phyloP scores from a whole-genome alignment of 2,888 invertebrate genomes.

The Polyommatus icarus region DNA sequence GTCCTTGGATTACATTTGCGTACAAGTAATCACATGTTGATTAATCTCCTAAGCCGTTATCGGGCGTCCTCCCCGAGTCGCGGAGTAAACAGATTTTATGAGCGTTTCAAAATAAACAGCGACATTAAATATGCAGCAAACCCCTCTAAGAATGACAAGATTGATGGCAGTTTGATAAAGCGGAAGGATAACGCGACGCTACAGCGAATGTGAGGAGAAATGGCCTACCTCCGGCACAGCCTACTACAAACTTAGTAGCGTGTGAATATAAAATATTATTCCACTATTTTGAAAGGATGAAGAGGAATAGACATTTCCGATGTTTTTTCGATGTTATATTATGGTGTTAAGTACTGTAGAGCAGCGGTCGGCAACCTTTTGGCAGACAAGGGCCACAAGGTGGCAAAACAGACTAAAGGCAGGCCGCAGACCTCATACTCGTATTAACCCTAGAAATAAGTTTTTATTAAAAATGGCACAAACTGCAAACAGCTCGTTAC shows the following conservation, averaged over 20 bases:
- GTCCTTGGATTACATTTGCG: neutral
- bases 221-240: constrained; percentile 30
- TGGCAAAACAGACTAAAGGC: no score
- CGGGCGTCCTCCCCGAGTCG: neutral
- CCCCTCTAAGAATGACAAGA: constrained; percentile 43
- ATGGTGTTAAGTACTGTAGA: no score
- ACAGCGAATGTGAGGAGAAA: constrained; percentile 39
- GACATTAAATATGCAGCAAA: constrained; percentile 35
- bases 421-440: no score
- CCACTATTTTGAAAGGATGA: neutral
- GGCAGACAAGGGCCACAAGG: no score
- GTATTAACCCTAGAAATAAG: no score
- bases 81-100: constrained; percentile 21
- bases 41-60: constrained; percentile 10
- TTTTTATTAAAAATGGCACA: no score
- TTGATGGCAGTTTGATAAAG: constrained; percentile 46
- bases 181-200: constrained; percentile 42
- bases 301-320: neutral
- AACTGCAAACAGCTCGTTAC: no score
- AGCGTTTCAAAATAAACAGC: constrained; percentile 30
- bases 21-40: neutral
- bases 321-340: neutral
- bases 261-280: neutral
- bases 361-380: no score
- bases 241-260: neutral